Percentiles rank a stretch among this genome's conserved stretches.
These are phyloP conservation scores for Todiramphus chloris DNA, from an alignment of 2,113 vertebrate genomes.

Conservation along the genomic window DNA sequence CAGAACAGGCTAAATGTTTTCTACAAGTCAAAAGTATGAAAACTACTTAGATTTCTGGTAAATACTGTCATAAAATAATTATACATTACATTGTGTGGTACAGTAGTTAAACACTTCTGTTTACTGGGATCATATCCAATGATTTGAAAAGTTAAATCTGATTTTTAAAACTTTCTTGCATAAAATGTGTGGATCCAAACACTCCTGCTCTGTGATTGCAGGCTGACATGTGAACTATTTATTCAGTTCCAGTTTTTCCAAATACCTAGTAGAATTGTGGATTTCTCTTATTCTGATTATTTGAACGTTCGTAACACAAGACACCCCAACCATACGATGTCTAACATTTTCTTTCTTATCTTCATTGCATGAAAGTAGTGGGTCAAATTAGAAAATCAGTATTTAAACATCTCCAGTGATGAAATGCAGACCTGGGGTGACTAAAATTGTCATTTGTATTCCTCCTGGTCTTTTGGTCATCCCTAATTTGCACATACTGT, in stretches of 20 bases:
- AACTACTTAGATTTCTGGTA: slow-evolving; percentile 4
- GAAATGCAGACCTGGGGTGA: not conserved
- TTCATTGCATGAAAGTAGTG: not conserved
- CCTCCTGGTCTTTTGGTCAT: not conserved
- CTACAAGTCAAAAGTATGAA: not conserved
- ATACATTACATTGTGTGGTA: not conserved
- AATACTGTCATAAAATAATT: slow-evolving; percentile 48
- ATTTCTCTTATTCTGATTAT: not conserved
- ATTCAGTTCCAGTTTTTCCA: not conserved
- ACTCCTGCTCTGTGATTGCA: not conserved
- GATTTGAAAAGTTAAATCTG: not conserved
- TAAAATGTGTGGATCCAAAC: not conserved
- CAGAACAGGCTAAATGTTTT: not conserved
- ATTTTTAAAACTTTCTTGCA: not conserved
- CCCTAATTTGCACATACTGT: not conserved
- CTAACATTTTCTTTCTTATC: not conserved
- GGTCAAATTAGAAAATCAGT: not conserved
- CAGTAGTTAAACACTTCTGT: not conserved
- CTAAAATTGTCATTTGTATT: not conserved
- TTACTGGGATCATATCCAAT: not conserved
- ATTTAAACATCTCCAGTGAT: not conserved
- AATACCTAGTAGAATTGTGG: not conserved
- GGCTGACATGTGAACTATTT: not conserved
- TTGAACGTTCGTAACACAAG: not conserved
- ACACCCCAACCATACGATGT: not conserved